These are phyloP conservation scores for Smutsia temminckii DNA, from an alignment of 2,797 vertebrate species.

Conservation along the genomic window DNA sequence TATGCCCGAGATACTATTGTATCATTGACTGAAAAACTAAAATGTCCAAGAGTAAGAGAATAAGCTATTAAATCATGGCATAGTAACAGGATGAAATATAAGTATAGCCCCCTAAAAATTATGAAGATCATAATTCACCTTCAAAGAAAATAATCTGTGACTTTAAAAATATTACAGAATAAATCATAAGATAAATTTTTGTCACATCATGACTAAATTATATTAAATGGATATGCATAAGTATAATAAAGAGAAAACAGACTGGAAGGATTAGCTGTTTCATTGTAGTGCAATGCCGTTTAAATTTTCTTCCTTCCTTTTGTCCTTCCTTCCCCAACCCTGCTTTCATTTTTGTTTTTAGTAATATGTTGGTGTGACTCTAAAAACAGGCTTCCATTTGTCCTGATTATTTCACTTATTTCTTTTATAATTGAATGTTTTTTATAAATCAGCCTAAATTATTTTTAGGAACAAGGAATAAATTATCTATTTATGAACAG, in stretches of 20 bases:
- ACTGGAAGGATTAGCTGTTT: background rate
- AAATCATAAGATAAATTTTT: background rate
- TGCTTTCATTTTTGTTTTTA: background rate
- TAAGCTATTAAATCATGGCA: background rate
- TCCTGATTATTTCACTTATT: background rate
- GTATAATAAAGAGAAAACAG: background rate
- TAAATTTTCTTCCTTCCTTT: background rate
- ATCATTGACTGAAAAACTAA: background rate
- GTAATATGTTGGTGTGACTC: background rate
- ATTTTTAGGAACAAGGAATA: background rate
- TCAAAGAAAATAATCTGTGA: background rate
- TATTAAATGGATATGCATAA: background rate
- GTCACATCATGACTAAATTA: background rate
- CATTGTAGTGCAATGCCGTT: background rate
- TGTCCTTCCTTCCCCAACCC: background rate
- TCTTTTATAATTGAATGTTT: background rate
- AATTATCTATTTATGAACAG: background rate
- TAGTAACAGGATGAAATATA: background rate
- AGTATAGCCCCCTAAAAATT: background rate
- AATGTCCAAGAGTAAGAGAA: background rate
- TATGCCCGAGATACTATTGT: background rate
- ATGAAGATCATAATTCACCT: background rate
- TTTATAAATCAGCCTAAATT: background rate
- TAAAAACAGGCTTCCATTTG: slow-evolving; percentile 1
- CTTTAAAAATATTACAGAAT: background rate